Percentiles rank a stretch among this genome's conserved stretches.
phyloP scores from a whole-genome alignment of 1,140 invertebrate genomes.

The Phymorhynchus buccinoides region DNA sequence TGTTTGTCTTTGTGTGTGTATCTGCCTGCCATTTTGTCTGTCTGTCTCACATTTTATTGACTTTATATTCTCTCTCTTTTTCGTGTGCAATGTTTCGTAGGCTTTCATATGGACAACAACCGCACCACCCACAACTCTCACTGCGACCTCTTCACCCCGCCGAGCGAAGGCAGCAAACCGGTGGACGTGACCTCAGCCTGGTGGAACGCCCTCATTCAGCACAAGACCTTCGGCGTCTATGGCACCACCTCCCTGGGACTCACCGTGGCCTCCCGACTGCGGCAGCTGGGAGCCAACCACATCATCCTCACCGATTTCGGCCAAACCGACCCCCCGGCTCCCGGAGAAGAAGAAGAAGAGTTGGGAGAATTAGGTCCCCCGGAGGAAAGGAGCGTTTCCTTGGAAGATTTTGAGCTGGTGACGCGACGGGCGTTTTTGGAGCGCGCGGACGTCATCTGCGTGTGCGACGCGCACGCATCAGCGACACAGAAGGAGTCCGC shows the following conservation, averaged over 20 bases:
- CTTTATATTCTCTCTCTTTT: neutral
- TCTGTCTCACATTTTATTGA: neutral
- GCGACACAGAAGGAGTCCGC: slow-evolving; percentile 49
- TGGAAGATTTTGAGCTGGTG: slow-evolving; percentile 36
- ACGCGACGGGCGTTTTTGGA: slow-evolving; percentile 70
- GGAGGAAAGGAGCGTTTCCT: neutral
- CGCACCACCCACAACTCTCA: neutral
- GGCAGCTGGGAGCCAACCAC: slow-evolving; percentile 76
- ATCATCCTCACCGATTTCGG: slow-evolving; percentile 71
- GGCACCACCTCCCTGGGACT: slow-evolving; percentile 83
- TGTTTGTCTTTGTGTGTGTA: neutral
- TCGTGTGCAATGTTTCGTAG: slow-evolving; percentile 20
- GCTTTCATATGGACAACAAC: slow-evolving; percentile 15
- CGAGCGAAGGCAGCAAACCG: slow-evolving; percentile 4
- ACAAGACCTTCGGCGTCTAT: slow-evolving; percentile 87
- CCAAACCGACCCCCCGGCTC: slow-evolving; percentile 77
- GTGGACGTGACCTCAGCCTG: slow-evolving; percentile 33
- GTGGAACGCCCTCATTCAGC: slow-evolving; percentile 81
- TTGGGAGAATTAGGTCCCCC: neutral
- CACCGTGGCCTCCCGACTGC: slow-evolving; percentile 80
- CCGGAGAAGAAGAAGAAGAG: too few relatives aligned
- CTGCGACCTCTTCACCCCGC: slow-evolving; percentile 20
- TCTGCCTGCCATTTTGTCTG: neutral
- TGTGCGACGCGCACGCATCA: slow-evolving; percentile 53
- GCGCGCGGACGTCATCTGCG: slow-evolving; percentile 67